Base-by-base conservation (phyloP, 1,140 invertebrate species). In the Sogatella furcifera region DNA sequence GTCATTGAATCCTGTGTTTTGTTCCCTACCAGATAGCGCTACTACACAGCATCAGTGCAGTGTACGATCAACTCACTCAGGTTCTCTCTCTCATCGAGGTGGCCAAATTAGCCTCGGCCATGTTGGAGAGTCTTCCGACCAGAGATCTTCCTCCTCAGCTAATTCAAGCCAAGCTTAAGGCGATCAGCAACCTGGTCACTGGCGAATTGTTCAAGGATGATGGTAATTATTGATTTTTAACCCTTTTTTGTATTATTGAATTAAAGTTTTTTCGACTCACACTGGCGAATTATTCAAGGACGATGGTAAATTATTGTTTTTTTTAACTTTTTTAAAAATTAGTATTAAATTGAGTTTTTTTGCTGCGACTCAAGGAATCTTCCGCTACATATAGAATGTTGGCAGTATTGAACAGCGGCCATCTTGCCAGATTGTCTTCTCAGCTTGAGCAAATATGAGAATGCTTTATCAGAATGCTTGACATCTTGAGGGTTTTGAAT, bases 151-250 rank as follows among this genome's bases (percentile, higher is more conserved):
- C 80, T 8, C 74, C 78, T 5, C 76, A 81, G 15, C 68, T 90
- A 6, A 79, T 82, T 5, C 84, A 86, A 65, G 85, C 86, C 0
- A 91, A 90, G 72, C 72, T 92, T 19, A 76, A 80, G 0, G 84
- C 86, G 1, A 81, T 91, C 28, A 81, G 83, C 65, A 83, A 87
- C 70, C 72, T 89, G 1, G 81, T 90, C 1, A 81, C 81, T 1
- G 84, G 85, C 3, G 78, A 81, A 61, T 72, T 91, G 1, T 88
- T 91, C 64, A 78, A 82, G 52, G 82, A 86, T 70, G 82, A 86
- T 71, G 81, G 83, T 75, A 49, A 49, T 10, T 10, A n/a, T 15
- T 46, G 43, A 46, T 46, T 9, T 4, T 46, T 46, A 5, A 19
- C 2, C 19, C 2, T 46, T 2, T 46, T 46, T 15, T 15, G 2